phyloP scores from a whole-genome alignment of 2,113 vertebrate species.

The Phalacrocorax brasilianus region DNA sequence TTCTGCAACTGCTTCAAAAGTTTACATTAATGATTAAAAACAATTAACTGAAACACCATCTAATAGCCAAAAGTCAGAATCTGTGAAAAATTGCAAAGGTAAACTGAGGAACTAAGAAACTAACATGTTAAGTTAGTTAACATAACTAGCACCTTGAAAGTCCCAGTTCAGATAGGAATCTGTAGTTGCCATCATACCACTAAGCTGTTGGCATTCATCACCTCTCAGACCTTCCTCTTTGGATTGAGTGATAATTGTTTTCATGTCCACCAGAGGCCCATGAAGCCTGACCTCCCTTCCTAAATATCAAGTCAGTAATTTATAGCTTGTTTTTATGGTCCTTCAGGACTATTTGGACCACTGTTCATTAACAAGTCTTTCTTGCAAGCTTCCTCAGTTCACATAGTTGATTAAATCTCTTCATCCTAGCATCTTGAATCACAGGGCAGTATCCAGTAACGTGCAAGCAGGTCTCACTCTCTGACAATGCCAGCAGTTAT shows the following conservation, averaged over 20 bases:
- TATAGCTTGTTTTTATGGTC: neutral
- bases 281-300: neutral
- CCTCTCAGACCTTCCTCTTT: neutral
- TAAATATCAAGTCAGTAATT: neutral
- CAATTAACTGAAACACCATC: neutral
- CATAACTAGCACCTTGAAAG: neutral
- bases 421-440: neutral
- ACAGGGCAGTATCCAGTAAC: too few relatives aligned
- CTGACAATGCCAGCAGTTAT: neutral
- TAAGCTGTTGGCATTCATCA: neutral
- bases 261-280: neutral
- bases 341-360: neutral
- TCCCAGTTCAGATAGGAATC: neutral
- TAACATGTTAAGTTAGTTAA: neutral
- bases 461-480: neutral
- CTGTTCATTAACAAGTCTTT: neutral
- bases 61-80: neutral
- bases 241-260: neutral
- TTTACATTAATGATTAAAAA: neutral
- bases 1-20: neutral
- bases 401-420: rapidly evolving
- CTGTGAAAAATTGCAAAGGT: neutral
- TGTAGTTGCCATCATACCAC: neutral
- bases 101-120: neutral
- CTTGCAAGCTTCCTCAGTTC: neutral